A percentile compares a stretch with the other conserved stretches of the same genome.
Evolutionary conservation across 2,888 invertebrate species (phyloP).

Genomic region (Chymomyza amoena): DNA sequence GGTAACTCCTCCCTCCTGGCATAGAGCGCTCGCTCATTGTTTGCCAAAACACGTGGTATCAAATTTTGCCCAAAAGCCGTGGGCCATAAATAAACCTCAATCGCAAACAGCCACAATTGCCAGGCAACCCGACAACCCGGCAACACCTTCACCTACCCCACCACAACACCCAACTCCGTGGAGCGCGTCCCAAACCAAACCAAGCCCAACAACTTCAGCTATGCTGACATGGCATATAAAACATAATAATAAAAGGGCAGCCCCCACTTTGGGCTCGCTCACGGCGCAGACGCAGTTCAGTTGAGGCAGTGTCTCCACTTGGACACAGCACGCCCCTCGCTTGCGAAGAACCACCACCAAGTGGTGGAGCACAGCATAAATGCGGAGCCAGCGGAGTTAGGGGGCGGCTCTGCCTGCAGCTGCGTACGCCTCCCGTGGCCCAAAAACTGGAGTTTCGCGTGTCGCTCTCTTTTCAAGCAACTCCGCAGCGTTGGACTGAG

Average conservation of each 20-base stretch:
- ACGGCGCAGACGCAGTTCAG: slow-evolving; percentile 60
- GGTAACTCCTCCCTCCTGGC: slow-evolving; percentile 20
- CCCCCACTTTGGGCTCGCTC: slow-evolving; percentile 36
- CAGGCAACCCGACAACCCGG: slow-evolving; percentile 30
- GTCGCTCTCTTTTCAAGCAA: slow-evolving; percentile 60
- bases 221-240: slow-evolving; percentile 32
- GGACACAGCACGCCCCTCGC: background rate
- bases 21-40: background rate
- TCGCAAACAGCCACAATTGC: slow-evolving; percentile 32
- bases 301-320: slow-evolving; percentile 14
- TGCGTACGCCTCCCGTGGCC: background rate
- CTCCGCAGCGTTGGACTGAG: slow-evolving; percentile 6
- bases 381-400: background rate
- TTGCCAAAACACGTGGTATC: slow-evolving; percentile 60
- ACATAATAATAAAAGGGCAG: slow-evolving; percentile 40
- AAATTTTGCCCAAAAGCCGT: slow-evolving; percentile 59
- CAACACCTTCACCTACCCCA: slow-evolving; percentile 13
- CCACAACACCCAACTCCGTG: background rate
- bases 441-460: slow-evolving; percentile 54
- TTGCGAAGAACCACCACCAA: slow-evolving; percentile 48
- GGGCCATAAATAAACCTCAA: slow-evolving; percentile 73
- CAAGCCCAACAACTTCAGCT: background rate
- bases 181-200: background rate
- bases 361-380: background rate
- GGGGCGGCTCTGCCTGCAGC: slow-evolving; percentile 2